These are phyloP conservation scores for Drosophila limbata DNA, from an alignment of 2,888 invertebrate genomes.

Conservation along the genomic window DNA sequence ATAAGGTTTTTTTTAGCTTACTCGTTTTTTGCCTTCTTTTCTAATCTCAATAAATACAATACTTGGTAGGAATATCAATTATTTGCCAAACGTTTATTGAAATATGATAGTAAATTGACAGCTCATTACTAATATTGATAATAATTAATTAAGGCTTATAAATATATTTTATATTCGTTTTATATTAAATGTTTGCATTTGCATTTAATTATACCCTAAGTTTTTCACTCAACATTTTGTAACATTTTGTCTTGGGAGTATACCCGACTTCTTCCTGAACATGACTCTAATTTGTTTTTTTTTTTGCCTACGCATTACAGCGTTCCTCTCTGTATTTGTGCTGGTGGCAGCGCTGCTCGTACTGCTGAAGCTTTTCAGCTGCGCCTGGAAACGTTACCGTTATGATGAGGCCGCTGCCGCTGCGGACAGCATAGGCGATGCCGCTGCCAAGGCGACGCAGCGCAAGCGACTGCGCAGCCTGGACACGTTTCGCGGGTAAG, in stretches of 20 bases:
- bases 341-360: conserved; percentile 73
- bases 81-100: not conserved
- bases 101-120: not conserved
- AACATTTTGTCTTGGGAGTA: not conserved
- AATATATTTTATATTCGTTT: no score
- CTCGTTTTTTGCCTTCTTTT: not conserved
- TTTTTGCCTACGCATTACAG: conserved; percentile 38
- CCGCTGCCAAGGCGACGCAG: conserved; percentile 70
- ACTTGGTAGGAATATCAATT: not conserved
- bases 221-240: no score
- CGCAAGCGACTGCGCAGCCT: conserved; percentile 88
- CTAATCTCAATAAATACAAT: not conserved
- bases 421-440: conserved; percentile 72
- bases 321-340: conserved; percentile 78
- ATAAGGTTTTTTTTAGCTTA: not conserved
- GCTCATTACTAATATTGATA: no score
- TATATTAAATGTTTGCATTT: not conserved
- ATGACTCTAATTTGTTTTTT: no score
- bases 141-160: no score
- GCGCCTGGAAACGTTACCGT: conserved; percentile 70
- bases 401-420: conserved; percentile 67
- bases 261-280: not conserved
- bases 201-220: no score
- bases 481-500: conserved; percentile 93
- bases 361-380: conserved; percentile 62